phyloP scores from a whole-genome alignment of 2,113 vertebrate species.

The Oxygymnocypris stewartii region DNA sequence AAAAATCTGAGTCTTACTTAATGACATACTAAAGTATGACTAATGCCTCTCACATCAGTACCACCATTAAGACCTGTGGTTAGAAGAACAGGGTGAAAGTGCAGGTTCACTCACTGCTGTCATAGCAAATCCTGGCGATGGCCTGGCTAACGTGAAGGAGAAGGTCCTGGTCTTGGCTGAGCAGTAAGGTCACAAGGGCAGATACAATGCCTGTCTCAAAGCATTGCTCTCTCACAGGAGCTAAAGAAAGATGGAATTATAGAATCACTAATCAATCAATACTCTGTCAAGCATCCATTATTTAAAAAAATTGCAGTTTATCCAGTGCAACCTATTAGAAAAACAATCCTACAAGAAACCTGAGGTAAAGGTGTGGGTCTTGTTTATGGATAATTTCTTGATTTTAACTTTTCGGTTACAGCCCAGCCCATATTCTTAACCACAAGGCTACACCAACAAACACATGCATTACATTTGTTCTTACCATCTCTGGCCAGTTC shows the following conservation, averaged over 20 bases:
- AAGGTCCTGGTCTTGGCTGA: slow-evolving; percentile 78
- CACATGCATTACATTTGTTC: not conserved
- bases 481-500: slow-evolving; percentile 83
- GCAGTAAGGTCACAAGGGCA: slow-evolving; percentile 77
- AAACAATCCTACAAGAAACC: not conserved
- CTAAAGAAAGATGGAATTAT: slow-evolving; percentile 63
- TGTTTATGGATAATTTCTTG: not conserved
- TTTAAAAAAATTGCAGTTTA: not conserved
- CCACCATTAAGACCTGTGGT: not conserved
- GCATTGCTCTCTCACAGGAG: slow-evolving; percentile 78
- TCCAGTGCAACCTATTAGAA: not conserved
- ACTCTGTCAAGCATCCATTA: not conserved
- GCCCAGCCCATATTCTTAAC: not conserved
- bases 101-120: slow-evolving; percentile 73
- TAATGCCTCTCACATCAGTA: not conserved
- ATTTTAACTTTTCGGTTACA: not conserved
- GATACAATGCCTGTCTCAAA: slow-evolving; percentile 77
- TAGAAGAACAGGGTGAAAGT: not conserved
- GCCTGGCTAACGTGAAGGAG: slow-evolving; percentile 76
- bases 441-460: not conserved
- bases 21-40: not conserved
- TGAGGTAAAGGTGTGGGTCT: not conserved
- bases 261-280: not conserved
- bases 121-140: slow-evolving; percentile 79
- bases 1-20: not conserved